Evolutionary conservation across 1,140 invertebrate genomes (phyloP), one percentile per base, ranked within the genome.

Genomic region (Piezodorus guildinii): DNA sequence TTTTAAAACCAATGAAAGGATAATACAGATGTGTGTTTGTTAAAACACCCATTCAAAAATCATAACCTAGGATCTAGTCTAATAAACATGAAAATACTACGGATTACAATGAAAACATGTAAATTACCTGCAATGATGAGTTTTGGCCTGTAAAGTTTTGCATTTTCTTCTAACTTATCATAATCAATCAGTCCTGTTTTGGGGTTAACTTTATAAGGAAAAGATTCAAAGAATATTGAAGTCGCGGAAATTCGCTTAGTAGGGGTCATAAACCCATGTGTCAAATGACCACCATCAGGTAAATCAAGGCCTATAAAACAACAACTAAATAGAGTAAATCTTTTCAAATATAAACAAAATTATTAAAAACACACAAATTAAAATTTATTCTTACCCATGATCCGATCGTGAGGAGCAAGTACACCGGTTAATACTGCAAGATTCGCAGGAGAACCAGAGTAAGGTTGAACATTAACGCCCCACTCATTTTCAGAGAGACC

Each of bases 391-490:
- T 62, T 69, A 75, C 90, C 96, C 95, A 99, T 98, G 69, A 99
- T 96, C 52, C 94, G 79, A 44, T 91, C 95, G 78, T 98, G 94
- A 3, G 95, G 94, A 68, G 91, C 84, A 19, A 88, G 80, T 14
- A 94, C 72, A 21, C 79, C 90, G n/a, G 90, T 93, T 70, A 92
- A 94, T 6, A 91, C 90, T n/a, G 94, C 95, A 78, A 99, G 89
- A 76, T 99, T 98, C 4, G 94, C 96, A 17, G 96, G 95, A 27
- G 92, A 96, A 4, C 96, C 96, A 34, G 94, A 97, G 71, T 96
- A 91, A 1, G 95, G 90, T 73, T 99, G 96, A 5, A 99, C 96
- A 81, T 99, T 99, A 2, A 96, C 93, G 51, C 95, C 95, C 96
- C 96, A 99, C 75, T 93, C 76, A 54, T 87, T 85, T 6, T 86